Percentiles rank a stretch among this genome's conserved stretches.
phyloP scores from a whole-genome alignment of 1,140 invertebrate genomes.

The Drosophila pruinosa region DNA sequence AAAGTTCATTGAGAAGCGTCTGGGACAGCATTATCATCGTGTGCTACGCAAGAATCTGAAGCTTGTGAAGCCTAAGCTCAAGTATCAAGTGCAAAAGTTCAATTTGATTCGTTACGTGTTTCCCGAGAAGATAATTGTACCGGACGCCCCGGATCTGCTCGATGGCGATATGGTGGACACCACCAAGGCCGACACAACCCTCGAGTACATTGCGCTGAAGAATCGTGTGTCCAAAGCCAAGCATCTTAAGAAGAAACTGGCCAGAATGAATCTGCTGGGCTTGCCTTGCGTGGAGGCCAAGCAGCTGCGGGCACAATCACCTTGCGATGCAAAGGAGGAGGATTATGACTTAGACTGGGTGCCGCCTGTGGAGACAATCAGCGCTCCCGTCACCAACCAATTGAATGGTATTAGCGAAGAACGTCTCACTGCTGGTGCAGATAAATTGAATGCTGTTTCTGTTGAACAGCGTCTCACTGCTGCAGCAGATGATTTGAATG shows the following conservation, averaged over 20 bases:
- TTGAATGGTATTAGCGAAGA: too few relatives aligned
- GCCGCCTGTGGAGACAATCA: constrained; percentile 40
- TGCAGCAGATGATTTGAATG: constrained; percentile 31
- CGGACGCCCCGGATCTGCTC: constrained; percentile 26
- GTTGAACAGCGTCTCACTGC: constrained; percentile 12
- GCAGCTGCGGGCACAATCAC: constrained; percentile 34
- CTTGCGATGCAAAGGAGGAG: constrained; percentile 54
- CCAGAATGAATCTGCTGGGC: constrained; percentile 64
- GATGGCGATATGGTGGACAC: constrained; percentile 52
- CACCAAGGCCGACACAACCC: constrained; percentile 56
- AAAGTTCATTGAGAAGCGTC: constrained; percentile 55
- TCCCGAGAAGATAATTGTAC: constrained; percentile 53
- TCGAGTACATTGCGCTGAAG: constrained; percentile 58
- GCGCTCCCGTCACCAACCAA: background rate
- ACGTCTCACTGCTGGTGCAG: constrained; percentile 33
- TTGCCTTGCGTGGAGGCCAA: constrained; percentile 55
- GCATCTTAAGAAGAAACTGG: constrained; percentile 51
- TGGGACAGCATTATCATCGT: constrained; percentile 72
- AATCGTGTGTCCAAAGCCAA: constrained; percentile 46
- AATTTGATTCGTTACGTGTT: constrained; percentile 77
- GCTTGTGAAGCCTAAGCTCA: constrained; percentile 60
- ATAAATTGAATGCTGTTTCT: too few relatives aligned
- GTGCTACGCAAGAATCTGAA: constrained; percentile 67
- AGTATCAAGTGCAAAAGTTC: constrained; percentile 69
- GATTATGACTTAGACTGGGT: constrained; percentile 66